phyloP scores from a whole-genome alignment of 53 echinoderm and acorn worm species.

The Glandiceps talaboti region DNA sequence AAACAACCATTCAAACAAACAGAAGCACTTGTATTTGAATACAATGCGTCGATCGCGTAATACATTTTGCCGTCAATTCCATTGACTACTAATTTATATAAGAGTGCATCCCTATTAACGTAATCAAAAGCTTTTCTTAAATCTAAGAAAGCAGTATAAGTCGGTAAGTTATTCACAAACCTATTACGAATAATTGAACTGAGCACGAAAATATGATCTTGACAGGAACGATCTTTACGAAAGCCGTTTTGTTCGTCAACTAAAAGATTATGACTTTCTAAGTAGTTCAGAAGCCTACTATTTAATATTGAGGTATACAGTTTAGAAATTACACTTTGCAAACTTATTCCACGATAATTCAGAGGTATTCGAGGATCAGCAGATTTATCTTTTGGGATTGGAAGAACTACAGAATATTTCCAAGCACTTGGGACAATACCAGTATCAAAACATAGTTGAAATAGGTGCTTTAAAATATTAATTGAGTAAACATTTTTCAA shows the following conservation, averaged over 20 bases:
- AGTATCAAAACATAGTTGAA: not conserved
- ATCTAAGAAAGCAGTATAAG: not conserved
- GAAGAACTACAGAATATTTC: not conserved
- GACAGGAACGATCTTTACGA: not conserved
- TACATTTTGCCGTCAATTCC: not conserved
- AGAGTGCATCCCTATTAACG: not conserved
- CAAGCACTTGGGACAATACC: not conserved
- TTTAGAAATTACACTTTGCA: not conserved
- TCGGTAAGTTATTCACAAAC: not conserved
- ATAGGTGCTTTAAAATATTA: not conserved
- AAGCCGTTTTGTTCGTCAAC: not conserved
- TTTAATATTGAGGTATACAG: not conserved
- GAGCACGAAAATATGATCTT: not conserved
- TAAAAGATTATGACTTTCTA: not conserved
- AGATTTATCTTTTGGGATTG: not conserved
- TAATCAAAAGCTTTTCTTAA: not conserved
- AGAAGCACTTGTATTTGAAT: not conserved
- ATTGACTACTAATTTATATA: too few relatives aligned
- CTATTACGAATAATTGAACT: not conserved
- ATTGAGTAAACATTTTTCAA: not conserved
- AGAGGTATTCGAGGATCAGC: not conserved
- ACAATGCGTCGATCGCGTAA: not conserved
- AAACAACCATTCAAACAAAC: not conserved
- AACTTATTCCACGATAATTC: not conserved
- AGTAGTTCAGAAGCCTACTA: not conserved